Evolutionary conservation across 2,888 invertebrate genomes (phyloP).

Genomic region (Linnaemya vulpina): DNA sequence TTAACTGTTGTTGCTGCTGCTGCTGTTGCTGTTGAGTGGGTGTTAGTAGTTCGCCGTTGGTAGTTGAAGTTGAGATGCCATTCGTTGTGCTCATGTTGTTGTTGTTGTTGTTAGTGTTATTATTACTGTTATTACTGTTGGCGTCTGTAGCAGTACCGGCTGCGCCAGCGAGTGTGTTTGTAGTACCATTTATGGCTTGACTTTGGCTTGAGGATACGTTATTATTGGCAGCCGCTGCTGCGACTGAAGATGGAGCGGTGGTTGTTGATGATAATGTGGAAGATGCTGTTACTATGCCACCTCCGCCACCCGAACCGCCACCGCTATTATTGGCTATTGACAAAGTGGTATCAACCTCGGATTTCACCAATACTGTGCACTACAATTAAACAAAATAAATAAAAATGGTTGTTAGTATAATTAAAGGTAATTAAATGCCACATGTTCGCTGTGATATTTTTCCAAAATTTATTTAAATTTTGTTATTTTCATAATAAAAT

Average conservation of each 20-base stretch:
- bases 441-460: background rate
- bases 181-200: conserved; percentile 74
- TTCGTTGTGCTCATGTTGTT: conserved; percentile 70
- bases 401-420: conserved; percentile 39
- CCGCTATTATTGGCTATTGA: conserved; percentile 79
- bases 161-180: conserved; percentile 70
- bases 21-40: conserved; percentile 68
- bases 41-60: conserved; percentile 68
- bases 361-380: conserved; percentile 84
- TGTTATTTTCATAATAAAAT: background rate
- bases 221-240: conserved; percentile 69
- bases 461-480: too few relatives aligned
- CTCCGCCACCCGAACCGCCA: conserved; percentile 80
- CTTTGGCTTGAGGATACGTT: conserved; percentile 74
- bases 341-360: conserved; percentile 84
- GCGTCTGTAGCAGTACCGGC: conserved; percentile 71
- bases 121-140: conserved; percentile 59
- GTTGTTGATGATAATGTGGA: conserved; percentile 72
- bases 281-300: conserved; percentile 61
- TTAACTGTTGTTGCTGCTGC: conserved; percentile 72
- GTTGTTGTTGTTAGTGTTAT: conserved; percentile 63
- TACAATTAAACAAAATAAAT: conserved; percentile 70
- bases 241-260: conserved; percentile 65
- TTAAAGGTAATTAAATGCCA: background rate
- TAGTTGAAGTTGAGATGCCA: conserved; percentile 59